Evolutionary conservation across 2,797 vertebrate genomes (phyloP).

Genomic region (Urocyon cinereoargenteus): DNA sequence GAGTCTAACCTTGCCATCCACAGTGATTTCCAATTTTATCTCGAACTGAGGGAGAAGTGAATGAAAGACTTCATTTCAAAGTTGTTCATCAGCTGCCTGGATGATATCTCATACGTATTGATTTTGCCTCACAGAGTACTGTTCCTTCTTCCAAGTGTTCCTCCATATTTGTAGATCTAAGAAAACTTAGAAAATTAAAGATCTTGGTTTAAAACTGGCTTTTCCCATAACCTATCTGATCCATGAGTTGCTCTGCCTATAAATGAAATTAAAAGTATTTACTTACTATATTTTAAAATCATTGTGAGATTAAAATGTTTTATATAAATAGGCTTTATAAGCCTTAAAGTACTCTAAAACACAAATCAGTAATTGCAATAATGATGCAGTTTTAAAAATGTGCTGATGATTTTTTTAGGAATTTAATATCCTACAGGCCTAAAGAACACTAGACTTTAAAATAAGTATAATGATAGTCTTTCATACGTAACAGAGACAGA

Average conservation of each 20-base stretch:
- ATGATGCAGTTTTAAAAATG: not conserved
- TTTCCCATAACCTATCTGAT: not conserved
- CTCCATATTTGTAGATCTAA: not conserved
- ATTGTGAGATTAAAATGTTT: not conserved
- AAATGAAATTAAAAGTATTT: not conserved
- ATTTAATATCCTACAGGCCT: not conserved
- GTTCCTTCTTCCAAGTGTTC: not conserved
- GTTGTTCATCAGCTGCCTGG: not conserved
- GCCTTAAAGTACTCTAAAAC: not conserved
- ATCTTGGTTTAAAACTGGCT: not conserved
- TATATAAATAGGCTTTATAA: not conserved
- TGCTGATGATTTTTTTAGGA: not conserved
- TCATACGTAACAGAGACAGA: not conserved
- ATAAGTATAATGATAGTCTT: not conserved
- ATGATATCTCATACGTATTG: not conserved
- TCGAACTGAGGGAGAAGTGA: not conserved
- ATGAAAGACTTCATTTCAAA: not conserved
- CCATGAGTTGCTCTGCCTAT: not conserved
- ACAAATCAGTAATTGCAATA: not conserved
- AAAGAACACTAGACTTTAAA: constrained; percentile 18
- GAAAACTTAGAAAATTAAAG: not conserved
- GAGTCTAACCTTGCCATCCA: not conserved
- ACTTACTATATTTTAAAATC: not conserved
- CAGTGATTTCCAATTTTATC: not conserved
- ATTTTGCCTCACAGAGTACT: not conserved